Conservation (phyloP, 1,140 invertebrate genomes). For the Cydia strobilella region DNA sequence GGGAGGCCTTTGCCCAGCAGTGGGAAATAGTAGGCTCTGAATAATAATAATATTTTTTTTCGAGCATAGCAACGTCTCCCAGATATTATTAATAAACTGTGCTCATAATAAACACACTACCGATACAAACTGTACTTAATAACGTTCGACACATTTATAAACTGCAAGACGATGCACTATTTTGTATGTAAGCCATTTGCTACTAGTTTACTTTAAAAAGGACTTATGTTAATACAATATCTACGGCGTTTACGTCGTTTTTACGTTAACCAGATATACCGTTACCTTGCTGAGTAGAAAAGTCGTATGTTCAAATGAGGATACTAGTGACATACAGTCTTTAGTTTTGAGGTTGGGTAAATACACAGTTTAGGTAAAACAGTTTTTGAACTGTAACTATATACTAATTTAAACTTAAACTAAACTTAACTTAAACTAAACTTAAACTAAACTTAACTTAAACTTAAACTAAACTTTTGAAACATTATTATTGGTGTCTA, state of each 20-base stretch:
- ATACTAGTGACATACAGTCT: background rate
- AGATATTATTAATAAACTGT: too few relatives aligned
- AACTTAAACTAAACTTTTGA: too few relatives aligned
- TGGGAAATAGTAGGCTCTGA: too few relatives aligned
- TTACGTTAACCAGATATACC: background rate
- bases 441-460: too few relatives aligned
- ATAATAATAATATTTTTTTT: too few relatives aligned
- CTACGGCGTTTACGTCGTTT: background rate
- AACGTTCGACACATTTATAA: background rate
- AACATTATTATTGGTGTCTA: too few relatives aligned
- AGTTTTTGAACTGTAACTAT: background rate
- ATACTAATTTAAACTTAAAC: background rate
- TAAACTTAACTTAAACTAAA: too few relatives aligned
- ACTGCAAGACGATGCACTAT: background rate
- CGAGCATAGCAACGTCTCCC: too few relatives aligned
- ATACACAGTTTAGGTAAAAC: background rate
- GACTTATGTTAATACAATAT: background rate
- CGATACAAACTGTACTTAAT: background rate
- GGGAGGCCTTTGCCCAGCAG: too few relatives aligned
- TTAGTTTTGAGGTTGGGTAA: background rate
- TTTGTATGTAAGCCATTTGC: background rate
- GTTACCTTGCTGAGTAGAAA: background rate
- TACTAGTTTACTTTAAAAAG: background rate
- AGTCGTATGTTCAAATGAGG: background rate
- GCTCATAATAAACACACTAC: too few relatives aligned